Evolutionary conservation across 2,113 vertebrate genomes (phyloP), one percentile per base, ranked within the genome.

Genomic region (Murina feae): DNA sequence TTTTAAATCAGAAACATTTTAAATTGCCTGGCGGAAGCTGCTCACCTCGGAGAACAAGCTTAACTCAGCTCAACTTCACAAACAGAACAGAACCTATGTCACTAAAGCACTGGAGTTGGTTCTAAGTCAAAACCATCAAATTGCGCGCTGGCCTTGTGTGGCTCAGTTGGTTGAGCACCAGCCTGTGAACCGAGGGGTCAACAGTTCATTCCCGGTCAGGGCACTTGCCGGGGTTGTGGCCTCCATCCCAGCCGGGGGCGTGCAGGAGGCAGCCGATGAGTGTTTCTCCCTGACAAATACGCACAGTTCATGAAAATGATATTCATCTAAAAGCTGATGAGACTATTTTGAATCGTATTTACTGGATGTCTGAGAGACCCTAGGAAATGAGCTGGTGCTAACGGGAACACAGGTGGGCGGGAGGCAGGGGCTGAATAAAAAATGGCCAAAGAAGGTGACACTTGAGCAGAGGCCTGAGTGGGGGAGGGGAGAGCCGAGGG

Each of bases 301-400:
- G 82, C 74, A 71, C 95, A 92, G 90, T 82, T 95, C 96, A 97
- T 94, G 95, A 95, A 97, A 86, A 78, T 86, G 66, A 87, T 51
- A 96, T 92, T 96, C 97, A 97, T 71, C 2, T 97, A 96, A 96
- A 94, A 55, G 51, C 82, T 97, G 98, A 96, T 96, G 90, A 97
- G 95, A 90, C 32, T 82, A 74, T 95, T 97, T 97, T 96, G 93
- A 97, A 96, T 75, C 49, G 66, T 84, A 93, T 87, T 95, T 92
- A 95, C 86, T 89, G 63, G 12, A 49, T 49, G 47, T 49, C 47
- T 49, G 47, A 49, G 47, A 49, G 47, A 13, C 47, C 47, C 47
- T 49, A 49, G 47, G 12, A 49, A 49, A 49, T 4, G 47, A 49
- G 47, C 47, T 49, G 47, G 47, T 49, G 47, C 47, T 44, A 9